These are phyloP conservation scores for Bettongia penicillata DNA, from an alignment of 2,113 vertebrate species.

Conservation along the genomic window DNA sequence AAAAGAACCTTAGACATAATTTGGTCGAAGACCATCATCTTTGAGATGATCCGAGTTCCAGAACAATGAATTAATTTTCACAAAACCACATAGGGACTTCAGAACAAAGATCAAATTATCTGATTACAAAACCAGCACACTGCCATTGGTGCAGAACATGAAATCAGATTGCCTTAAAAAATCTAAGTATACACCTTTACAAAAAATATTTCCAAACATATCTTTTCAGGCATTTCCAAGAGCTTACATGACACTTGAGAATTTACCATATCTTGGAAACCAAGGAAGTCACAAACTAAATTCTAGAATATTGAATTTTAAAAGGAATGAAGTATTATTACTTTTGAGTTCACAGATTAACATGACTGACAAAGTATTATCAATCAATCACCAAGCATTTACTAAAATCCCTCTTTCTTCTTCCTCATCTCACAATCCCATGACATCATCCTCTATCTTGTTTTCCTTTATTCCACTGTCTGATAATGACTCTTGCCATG, in stretches of 20 bases:
- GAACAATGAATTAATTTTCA: not conserved
- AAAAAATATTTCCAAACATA: conserved; percentile 21
- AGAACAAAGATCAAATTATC: not conserved
- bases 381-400: no score
- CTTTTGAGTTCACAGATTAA: no score
- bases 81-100: not conserved
- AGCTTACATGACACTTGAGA: not conserved
- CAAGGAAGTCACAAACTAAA: not conserved
- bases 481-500: no score
- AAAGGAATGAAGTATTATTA: conserved; percentile 18
- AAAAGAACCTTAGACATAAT: not conserved
- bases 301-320: not conserved
- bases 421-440: no score
- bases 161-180: not conserved
- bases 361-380: no score
- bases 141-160: not conserved
- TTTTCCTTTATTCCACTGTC: no score
- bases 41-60: not conserved
- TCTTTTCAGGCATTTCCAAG: conserved; percentile 10
- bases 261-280: not conserved
- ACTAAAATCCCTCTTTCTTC: no score
- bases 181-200: conserved; percentile 14
- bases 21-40: not conserved
- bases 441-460: no score
- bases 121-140: not conserved